These are phyloP conservation scores for Amblyornis subalaris DNA, from an alignment of 2,113 vertebrate genomes.

Conservation along the genomic window DNA sequence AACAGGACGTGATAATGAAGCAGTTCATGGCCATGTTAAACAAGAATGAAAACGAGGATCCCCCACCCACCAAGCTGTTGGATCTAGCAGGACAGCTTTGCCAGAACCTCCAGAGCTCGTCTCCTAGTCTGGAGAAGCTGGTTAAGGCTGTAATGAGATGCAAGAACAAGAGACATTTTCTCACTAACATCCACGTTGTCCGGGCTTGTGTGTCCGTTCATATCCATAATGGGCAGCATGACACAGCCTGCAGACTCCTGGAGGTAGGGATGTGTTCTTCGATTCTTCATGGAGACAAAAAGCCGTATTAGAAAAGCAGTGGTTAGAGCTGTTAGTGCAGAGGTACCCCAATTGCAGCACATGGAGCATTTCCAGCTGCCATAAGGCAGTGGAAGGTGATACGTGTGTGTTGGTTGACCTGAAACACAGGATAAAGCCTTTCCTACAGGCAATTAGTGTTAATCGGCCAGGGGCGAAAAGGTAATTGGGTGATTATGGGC, in stretches of 20 bases:
- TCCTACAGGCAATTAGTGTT: not conserved
- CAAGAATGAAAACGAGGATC: not conserved
- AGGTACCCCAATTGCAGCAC: not conserved
- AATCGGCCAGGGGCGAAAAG: not conserved
- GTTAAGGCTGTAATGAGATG: slow-evolving; percentile 37
- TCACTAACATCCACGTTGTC: slow-evolving; percentile 45
- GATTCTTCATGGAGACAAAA: not conserved
- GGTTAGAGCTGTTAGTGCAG: not conserved
- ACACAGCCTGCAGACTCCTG: slow-evolving; percentile 56
- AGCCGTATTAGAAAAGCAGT: not conserved
- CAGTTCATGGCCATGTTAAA: slow-evolving; percentile 60
- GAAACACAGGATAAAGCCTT: not conserved
- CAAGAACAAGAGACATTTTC: slow-evolving; percentile 37
- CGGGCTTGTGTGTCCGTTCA: slow-evolving; percentile 17
- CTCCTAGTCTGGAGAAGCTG: slow-evolving; percentile 3
- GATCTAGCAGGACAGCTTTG: slow-evolving; percentile 42
- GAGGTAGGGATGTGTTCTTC: slow-evolving; percentile 55
- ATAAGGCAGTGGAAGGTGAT: fast-evolving
- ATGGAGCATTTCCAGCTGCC: not conserved
- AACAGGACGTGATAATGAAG: slow-evolving; percentile 35
- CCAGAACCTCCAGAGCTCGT: not conserved
- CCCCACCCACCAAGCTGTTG: slow-evolving; percentile 10
- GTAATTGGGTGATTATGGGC: not conserved
- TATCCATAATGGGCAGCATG: not conserved
- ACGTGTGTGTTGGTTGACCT: fast-evolving